Conservation (phyloP, 1,140 invertebrate species). For the Drosophila carrolli region DNA sequence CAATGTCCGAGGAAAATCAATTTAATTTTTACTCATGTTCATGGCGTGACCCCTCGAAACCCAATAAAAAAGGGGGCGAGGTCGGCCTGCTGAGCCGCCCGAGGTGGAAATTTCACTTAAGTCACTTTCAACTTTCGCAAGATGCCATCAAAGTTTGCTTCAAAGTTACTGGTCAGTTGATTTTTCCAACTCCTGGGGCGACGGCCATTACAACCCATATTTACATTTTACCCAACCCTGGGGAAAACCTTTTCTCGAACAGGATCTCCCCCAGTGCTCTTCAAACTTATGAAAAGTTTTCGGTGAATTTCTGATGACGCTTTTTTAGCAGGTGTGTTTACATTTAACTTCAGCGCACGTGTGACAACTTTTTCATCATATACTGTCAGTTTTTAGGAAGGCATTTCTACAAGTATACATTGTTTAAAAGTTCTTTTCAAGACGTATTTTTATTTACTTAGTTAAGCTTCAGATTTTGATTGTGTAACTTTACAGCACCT, state of each 20-base stretch:
- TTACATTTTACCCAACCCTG: constrained; percentile 62
- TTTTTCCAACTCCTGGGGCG: constrained; percentile 47
- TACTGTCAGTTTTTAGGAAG: not conserved
- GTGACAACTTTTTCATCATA: constrained; percentile 7
- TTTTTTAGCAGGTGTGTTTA: constrained; percentile 24
- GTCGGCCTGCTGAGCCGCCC: constrained; percentile 11
- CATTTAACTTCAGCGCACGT: constrained; percentile 14
- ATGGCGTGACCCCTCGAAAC: constrained; percentile 30
- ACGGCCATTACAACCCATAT: constrained; percentile 68
- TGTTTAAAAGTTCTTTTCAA: not conserved
- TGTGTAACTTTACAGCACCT: not conserved
- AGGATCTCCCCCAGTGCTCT: constrained; percentile 15
- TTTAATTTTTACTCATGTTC: constrained; percentile 79
- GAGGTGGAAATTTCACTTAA: constrained; percentile 78
- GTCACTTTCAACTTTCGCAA: constrained; percentile 72
- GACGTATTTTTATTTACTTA: not conserved
- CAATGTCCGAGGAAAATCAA: constrained; percentile 74
- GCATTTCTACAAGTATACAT: not conserved
- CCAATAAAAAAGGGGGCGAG: constrained; percentile 4
- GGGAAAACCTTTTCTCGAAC: constrained; percentile 23
- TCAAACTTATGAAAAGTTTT: constrained; percentile 41
- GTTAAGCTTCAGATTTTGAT: not conserved
- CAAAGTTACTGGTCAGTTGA: constrained; percentile 65
- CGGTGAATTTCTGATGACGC: constrained; percentile 49
- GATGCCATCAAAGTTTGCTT: constrained; percentile 64